phyloP scores from a whole-genome alignment of 53 echinoderm and acorn worm genomes.

The Stichopus horrens region DNA sequence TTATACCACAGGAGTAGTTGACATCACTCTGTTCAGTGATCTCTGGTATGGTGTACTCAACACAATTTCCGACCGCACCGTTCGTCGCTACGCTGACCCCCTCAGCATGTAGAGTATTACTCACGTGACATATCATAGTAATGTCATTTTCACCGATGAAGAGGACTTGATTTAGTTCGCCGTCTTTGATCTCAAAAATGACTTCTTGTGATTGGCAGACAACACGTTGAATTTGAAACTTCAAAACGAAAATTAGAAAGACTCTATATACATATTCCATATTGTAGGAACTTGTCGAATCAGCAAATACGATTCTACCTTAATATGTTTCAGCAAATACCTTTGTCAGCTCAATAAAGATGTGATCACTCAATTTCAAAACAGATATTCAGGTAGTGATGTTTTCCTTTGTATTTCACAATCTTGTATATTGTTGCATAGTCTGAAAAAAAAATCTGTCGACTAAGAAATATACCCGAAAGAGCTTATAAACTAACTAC shows the following conservation, averaged over 20 bases:
- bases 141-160: constrained; percentile 7
- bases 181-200: constrained; percentile 11
- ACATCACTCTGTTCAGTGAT: not conserved
- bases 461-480: no score
- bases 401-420: no score
- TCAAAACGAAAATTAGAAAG: not conserved
- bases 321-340: no score
- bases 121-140: constrained; percentile 7
- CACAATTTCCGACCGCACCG: not conserved
- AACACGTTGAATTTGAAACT: not conserved
- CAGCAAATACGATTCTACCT: not conserved
- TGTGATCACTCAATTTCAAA: no score
- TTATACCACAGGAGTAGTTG: not conserved
- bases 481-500: no score
- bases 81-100: constrained; percentile 4
- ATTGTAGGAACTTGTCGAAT: not conserved
- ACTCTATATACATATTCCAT: not conserved
- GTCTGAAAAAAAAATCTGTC: no score
- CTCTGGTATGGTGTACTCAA: not conserved
- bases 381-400: no score
- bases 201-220: not conserved
- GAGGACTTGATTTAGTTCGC: constrained; percentile 8
- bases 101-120: not conserved
- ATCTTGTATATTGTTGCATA: no score
- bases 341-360: no score